Percentiles rank a stretch among this genome's conserved stretches.
Evolutionary conservation across 2,797 vertebrate genomes (phyloP).

Genomic region (Pipistrellus pipistrellus): DNA sequence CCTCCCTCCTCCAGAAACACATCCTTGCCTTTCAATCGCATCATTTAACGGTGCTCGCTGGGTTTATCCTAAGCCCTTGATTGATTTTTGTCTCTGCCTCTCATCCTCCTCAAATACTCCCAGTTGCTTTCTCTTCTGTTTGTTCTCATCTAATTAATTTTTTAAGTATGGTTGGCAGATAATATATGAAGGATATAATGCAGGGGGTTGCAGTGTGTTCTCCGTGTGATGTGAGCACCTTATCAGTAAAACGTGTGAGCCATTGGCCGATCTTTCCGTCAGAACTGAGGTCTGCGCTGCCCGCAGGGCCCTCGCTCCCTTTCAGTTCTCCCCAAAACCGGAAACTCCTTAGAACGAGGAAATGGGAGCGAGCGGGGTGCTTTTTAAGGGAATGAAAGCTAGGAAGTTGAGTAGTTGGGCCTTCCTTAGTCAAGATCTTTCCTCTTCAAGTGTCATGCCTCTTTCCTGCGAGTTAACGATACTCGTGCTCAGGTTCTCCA

Average conservation of each 20-base stretch:
- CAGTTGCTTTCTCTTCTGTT: conserved; percentile 21
- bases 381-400: neutral
- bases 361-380: neutral
- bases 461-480: conserved; percentile 20
- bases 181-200: conserved; percentile 57
- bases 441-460: conserved; percentile 17
- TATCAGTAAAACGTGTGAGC: neutral
- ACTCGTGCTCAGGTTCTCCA: conserved; percentile 46
- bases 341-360: conserved; percentile 46
- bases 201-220: neutral
- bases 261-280: neutral
- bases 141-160: conserved; percentile 24
- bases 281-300: neutral
- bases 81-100: neutral
- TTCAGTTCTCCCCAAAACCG: neutral
- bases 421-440: conserved; percentile 45
- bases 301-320: neutral
- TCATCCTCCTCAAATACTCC: neutral
- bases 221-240: neutral
- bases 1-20: neutral
- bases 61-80: neutral
- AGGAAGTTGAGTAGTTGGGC: conserved; percentile 21
- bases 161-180: neutral
- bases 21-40: neutral
- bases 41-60: neutral